Evolutionary conservation across 2,888 invertebrate species (phyloP).

Genomic region (Caenorhabditis afra): DNA sequence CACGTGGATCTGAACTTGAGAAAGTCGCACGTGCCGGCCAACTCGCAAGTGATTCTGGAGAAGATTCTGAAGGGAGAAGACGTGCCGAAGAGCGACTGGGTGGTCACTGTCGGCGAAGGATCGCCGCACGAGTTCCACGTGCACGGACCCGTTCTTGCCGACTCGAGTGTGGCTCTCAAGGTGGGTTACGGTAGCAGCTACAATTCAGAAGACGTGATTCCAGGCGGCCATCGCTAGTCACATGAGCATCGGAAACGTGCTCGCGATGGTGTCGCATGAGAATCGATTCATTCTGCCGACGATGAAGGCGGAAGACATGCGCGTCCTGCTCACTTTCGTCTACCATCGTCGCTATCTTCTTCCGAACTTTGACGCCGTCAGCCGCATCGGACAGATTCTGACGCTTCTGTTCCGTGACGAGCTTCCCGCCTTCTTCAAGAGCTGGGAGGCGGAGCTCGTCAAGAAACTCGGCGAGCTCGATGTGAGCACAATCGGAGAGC

Average conservation of each 20-base stretch:
- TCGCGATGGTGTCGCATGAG: conserved; percentile 66
- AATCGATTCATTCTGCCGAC: conserved; percentile 63
- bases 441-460: conserved; percentile 54
- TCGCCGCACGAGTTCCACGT: conserved; percentile 55
- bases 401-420: conserved; percentile 44
- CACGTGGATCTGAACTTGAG: conserved; percentile 41
- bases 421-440: conserved; percentile 37
- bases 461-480: conserved; percentile 33
- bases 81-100: conserved; percentile 60
- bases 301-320: conserved; percentile 58
- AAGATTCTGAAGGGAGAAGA: conserved; percentile 60
- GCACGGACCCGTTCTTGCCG: conserved; percentile 61
- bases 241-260: conserved; percentile 44
- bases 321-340: conserved; percentile 57
- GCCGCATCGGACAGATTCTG: conserved; percentile 54
- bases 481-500: too few species aligned
- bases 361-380: conserved; percentile 51
- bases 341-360: conserved; percentile 58
- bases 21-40: conserved; percentile 28
- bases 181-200: conserved; percentile 15
- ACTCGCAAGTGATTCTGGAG: conserved; percentile 37
- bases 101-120: conserved; percentile 60
- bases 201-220: neutral
- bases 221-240: conserved; percentile 53
- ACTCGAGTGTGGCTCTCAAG: conserved; percentile 50